A percentile compares a stretch with the other conserved stretches of the same genome.
Evolutionary conservation across 2,113 vertebrate species (phyloP).

Genomic region (Myiagra hebetior): DNA sequence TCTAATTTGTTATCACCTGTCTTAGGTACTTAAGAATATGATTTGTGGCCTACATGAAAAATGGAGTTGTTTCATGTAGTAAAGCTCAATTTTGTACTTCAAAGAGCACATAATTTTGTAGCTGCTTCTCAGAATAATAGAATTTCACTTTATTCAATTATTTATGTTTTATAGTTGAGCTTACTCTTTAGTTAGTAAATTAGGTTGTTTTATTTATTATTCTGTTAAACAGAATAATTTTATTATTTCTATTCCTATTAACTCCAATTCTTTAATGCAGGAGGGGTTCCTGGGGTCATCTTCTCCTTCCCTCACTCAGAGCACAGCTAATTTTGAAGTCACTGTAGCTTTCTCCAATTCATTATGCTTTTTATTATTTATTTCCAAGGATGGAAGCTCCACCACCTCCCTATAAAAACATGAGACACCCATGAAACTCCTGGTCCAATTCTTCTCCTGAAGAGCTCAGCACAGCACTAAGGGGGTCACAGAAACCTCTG

Average conservation of each 20-base stretch:
- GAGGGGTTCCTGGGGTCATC: not conserved
- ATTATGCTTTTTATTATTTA: not conserved
- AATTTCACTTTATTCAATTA: not conserved
- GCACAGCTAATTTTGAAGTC: not conserved
- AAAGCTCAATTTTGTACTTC: constrained; percentile 38
- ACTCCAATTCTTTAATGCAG: not conserved
- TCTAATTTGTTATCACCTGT: not conserved
- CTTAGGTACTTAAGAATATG: not conserved
- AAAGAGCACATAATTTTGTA: not conserved
- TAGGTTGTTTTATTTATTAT: not conserved
- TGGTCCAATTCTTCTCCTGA: not conserved
- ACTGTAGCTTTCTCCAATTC: not conserved
- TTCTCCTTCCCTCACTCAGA: not conserved
- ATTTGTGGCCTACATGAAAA: constrained; percentile 6
- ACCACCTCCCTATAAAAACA: not conserved
- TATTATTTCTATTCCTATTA: not conserved
- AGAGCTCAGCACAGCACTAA: not conserved
- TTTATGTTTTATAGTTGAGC: not conserved
- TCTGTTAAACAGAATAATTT: not conserved
- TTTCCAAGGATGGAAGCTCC: not conserved
- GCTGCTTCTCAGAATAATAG: not conserved
- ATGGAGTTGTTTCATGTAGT: not conserved
- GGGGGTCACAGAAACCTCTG: not conserved
- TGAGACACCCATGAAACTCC: not conserved
- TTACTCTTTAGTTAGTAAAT: not conserved